phyloP scores from a whole-genome alignment of 2,888 invertebrate species.

The Dryobotodes eremita region DNA sequence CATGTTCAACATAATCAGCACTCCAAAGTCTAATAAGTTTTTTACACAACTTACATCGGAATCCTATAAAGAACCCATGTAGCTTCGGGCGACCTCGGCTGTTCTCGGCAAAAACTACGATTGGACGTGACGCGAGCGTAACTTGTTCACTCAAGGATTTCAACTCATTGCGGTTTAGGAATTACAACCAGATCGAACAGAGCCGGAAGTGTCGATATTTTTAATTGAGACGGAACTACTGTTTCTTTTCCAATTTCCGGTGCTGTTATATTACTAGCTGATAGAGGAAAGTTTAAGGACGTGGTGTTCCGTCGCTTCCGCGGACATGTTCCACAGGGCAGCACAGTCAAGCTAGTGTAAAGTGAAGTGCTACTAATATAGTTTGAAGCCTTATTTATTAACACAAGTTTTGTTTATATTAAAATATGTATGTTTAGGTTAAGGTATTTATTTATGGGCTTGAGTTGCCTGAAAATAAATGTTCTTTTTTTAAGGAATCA shows the following conservation, averaged over 20 bases:
- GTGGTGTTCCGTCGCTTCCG: no score
- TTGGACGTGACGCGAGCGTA: conserved; percentile 38
- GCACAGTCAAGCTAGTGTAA: no score
- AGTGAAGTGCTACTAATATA: no score
- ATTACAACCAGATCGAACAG: conserved; percentile 23
- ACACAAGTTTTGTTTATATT: no score
- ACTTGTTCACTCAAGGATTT: conserved; percentile 54
- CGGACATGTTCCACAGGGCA: no score
- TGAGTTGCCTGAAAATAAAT: no score
- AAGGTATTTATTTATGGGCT: no score
- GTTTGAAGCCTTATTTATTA: no score
- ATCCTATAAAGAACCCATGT: conserved; percentile 12
- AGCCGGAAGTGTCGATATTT: conserved; percentile 37
- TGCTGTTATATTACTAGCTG: no score
- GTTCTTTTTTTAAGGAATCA: no score
- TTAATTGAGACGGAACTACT: conserved; percentile 27
- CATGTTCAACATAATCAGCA: background rate
- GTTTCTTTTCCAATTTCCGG: conserved; percentile 14
- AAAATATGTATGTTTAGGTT: no score
- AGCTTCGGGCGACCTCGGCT: conserved; percentile 41
- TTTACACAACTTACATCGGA: conserved; percentile 11
- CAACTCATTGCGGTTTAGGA: conserved; percentile 29
- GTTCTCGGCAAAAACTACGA: conserved; percentile 50
- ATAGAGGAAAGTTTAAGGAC: background rate
- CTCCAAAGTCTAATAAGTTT: background rate